Base-by-base conservation (phyloP, 2,797 vertebrate genomes). In the Sus cebifrons region DNA sequence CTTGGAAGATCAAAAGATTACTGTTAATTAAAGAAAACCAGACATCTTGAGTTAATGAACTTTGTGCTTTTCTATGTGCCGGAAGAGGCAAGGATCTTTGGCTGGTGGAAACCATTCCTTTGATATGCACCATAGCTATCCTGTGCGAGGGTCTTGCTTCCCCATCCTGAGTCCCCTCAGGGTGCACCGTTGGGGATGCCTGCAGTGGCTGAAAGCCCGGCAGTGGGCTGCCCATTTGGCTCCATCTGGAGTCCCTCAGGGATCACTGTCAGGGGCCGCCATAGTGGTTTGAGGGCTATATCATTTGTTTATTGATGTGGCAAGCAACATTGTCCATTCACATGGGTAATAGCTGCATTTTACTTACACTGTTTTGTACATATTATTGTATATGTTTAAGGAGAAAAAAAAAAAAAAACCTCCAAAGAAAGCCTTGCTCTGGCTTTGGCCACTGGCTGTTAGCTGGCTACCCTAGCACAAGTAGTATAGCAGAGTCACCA, bases 341-440 rank as follows among this genome's bases (percentile, higher is more conserved):
- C 9, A 74, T 13, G 20, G 77, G 7, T 56, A 32, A 12, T 88
- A 11, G 17, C 20, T 92, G 18, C 36, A 86, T 49, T 96, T 89
- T 87, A 82, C 9, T 93, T 85, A 89, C 5, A 75, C 21, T 73
- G 29, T 65, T 93, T 88, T 82, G 44, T 67, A 81, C 29, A 52
- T 82, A 86, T 65, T 52, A 86, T n/a, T 32, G 8, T 15, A 9
- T 68, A 81, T 82, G 93, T 87, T 79, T 52, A 74, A 89, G 36
- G 3, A 79, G 84, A 89, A 40, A 4, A 36, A 36, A 36, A 36
- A 36, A 36, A 36, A 36, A 36, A 36, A 36, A 36, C 36, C 36
- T 36, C 3, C 12, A 89, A 81, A 83, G 83, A 90, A 94, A 90
- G 71, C 21, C 2, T 17, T 15, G 21, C 5, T 25, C 21, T 70